Evolutionary conservation across 2,113 vertebrate species (phyloP).

Genomic region (Hydropotes inermis): DNA sequence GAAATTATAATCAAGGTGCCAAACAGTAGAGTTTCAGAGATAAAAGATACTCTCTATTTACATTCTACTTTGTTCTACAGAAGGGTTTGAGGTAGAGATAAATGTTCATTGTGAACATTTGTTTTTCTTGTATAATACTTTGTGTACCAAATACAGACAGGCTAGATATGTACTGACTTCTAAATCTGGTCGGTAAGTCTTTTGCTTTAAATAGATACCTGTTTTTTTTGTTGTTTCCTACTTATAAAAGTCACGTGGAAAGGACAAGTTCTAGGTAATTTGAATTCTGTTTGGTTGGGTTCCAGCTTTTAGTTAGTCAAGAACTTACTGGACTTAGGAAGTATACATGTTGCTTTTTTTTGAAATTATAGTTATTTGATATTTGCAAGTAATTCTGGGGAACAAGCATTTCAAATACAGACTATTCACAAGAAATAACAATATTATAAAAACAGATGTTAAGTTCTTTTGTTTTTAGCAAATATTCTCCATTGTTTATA

Average conservation of each 20-base stretch:
- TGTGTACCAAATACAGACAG: background rate
- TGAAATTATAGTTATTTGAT: slow-evolving; percentile 46
- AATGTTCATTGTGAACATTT: background rate
- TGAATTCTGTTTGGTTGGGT: background rate
- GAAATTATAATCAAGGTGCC: background rate
- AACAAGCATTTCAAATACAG: slow-evolving; percentile 42
- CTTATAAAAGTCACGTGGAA: slow-evolving; percentile 15
- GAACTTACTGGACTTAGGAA: slow-evolving; percentile 2
- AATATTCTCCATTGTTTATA: slow-evolving; percentile 46
- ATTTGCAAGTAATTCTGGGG: slow-evolving; percentile 35
- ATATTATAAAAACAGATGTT: slow-evolving; percentile 53
- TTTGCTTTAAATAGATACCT: slow-evolving; percentile 10
- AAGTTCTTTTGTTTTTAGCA: background rate
- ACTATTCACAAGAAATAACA: slow-evolving; percentile 50
- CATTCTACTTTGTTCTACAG: background rate
- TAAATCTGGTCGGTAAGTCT: background rate
- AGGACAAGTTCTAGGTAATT: background rate
- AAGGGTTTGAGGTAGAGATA: background rate
- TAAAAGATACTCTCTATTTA: background rate
- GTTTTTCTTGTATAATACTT: background rate
- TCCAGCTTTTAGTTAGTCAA: slow-evolving; percentile 25
- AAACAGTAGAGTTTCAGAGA: background rate
- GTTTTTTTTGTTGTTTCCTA: background rate
- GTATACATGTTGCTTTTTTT: background rate
- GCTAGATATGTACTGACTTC: background rate